phyloP scores from a whole-genome alignment of 2,113 vertebrate genomes.

The Tragelaphus strepsiceros region DNA sequence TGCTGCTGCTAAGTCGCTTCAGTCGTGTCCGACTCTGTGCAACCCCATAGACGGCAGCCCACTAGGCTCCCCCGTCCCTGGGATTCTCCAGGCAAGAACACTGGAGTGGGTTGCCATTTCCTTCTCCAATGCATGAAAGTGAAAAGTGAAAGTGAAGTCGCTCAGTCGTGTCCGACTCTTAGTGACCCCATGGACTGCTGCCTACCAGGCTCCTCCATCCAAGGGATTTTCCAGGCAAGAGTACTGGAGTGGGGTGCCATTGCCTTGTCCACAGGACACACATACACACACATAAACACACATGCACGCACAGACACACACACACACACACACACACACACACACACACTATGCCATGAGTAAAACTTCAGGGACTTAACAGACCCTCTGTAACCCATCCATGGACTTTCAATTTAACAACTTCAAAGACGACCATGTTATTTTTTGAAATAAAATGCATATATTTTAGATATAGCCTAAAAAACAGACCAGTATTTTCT shows the following conservation, averaged over 20 bases:
- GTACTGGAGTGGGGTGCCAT: background rate
- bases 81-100: background rate
- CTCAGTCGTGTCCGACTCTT: background rate
- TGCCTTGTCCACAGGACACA: background rate
- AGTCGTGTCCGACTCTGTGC: background rate
- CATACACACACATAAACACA: too few species aligned
- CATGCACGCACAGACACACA: fast-evolving
- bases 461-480: background rate
- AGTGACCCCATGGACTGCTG: background rate
- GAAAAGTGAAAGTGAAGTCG: background rate
- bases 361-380: background rate
- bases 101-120: background rate
- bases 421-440: background rate
- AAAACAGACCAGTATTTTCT: background rate
- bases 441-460: background rate
- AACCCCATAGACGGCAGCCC: background rate
- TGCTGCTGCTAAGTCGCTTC: background rate
- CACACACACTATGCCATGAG: fast-evolving
- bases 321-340: too few species aligned
- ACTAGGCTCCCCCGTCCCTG: fast-evolving
- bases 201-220: background rate
- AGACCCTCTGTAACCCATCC: background rate
- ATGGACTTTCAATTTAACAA: background rate
- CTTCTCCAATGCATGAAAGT: background rate
- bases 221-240: background rate